A percentile compares a stretch with the other conserved stretches of the same genome.
These are phyloP conservation scores for Euthynnus affinis DNA, from an alignment of 2,797 vertebrate species.

Conservation along the genomic window DNA sequence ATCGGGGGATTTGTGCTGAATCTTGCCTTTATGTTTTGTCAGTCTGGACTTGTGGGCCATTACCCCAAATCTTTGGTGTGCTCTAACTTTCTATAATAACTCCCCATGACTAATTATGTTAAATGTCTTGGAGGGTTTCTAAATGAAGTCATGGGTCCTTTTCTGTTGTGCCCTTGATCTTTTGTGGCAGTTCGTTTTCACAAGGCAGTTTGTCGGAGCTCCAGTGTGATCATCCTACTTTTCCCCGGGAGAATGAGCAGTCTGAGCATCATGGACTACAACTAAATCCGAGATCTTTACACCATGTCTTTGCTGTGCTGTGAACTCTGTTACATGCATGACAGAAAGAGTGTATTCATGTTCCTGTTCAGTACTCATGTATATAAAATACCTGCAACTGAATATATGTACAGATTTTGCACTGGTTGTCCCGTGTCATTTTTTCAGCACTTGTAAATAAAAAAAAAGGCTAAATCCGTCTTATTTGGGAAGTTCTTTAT, in stretches of 20 bases:
- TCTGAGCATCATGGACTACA: constrained; percentile 59
- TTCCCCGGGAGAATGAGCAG: constrained; percentile 56
- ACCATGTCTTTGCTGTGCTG: constrained; percentile 76
- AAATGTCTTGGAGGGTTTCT: constrained; percentile 56
- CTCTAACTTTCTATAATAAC: constrained; percentile 69
- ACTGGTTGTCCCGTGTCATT: constrained; percentile 82
- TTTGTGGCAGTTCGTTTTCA: constrained; percentile 52
- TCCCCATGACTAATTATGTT: constrained; percentile 56
- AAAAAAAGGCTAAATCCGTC: constrained; percentile 68
- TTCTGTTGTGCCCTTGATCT: constrained; percentile 55
- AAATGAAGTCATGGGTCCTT: constrained; percentile 42
- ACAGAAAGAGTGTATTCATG: constrained; percentile 74
- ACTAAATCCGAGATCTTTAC: constrained; percentile 60
- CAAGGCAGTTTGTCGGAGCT: constrained; percentile 51
- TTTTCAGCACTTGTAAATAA: constrained; percentile 88
- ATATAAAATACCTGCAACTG: constrained; percentile 82
- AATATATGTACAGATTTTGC: constrained; percentile 89
- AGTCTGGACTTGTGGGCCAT: constrained; percentile 68
- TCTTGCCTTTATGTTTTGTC: constrained; percentile 73
- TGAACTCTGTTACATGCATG: constrained; percentile 86
- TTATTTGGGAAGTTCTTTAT: constrained; percentile 12
- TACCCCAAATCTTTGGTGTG: constrained; percentile 56
- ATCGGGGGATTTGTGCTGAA: constrained; percentile 70
- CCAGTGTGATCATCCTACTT: constrained; percentile 28
- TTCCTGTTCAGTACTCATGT: constrained; percentile 78